Conservation (phyloP, 2,888 invertebrate species). For the Zaprionus bogoriensis region DNA sequence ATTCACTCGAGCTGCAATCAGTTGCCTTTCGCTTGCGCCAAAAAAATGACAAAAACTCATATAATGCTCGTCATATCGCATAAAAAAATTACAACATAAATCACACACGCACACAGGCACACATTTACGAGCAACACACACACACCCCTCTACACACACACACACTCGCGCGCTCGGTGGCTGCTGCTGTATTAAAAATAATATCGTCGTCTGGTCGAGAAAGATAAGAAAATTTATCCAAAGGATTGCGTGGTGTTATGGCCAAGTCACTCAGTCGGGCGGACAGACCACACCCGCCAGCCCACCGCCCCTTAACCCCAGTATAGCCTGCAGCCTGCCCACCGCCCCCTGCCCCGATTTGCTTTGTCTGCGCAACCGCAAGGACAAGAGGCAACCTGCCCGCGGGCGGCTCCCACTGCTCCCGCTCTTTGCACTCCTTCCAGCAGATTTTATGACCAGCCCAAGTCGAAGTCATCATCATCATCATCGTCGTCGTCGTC, state of each 20-base stretch:
- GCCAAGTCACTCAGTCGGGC: slow-evolving; percentile 49
- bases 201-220: slow-evolving; percentile 83
- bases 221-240: slow-evolving; percentile 83
- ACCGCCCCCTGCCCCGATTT: background rate
- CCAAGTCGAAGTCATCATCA: slow-evolving; percentile 74
- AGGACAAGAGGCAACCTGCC: slow-evolving; percentile 55
- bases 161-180: slow-evolving; percentile 22
- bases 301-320: background rate
- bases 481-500: slow-evolving; percentile 31
- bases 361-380: slow-evolving; percentile 66
- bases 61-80: slow-evolving; percentile 57
- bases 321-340: background rate
- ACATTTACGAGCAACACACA: slow-evolving; percentile 47
- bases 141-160: slow-evolving; percentile 17
- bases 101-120: slow-evolving; percentile 48
- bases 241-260: slow-evolving; percentile 79
- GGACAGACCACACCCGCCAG: background rate
- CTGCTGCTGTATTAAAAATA: slow-evolving; percentile 78
- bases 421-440: background rate
- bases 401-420: background rate
- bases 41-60: slow-evolving; percentile 53
- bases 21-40: no score
- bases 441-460: slow-evolving; percentile 62
- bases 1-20: slow-evolving; percentile 17
- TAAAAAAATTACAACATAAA: slow-evolving; percentile 74